phyloP scores from a whole-genome alignment of 2,113 vertebrate genomes.

The Dasyurus viverrinus region DNA sequence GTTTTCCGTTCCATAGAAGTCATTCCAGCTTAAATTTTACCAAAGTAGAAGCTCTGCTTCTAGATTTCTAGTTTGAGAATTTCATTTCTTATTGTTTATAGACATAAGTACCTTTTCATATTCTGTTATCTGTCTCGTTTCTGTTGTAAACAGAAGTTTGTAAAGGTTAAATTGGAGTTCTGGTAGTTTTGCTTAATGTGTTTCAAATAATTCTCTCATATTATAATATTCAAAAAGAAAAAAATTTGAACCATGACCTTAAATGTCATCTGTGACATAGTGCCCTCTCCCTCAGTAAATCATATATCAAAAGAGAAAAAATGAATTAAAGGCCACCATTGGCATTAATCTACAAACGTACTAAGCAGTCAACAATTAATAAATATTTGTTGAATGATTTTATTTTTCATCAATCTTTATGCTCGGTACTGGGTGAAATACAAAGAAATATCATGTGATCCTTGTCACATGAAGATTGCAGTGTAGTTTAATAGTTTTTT shows the following conservation, averaged over 20 bases:
- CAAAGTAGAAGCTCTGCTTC: neutral
- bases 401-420: neutral
- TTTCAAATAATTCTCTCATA: neutral
- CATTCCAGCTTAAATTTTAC: neutral
- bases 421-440: too few species aligned
- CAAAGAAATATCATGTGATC: neutral
- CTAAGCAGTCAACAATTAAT: neutral
- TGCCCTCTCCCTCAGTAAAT: neutral
- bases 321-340: neutral
- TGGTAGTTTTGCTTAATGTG: too few species aligned
- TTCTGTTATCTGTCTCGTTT: neutral
- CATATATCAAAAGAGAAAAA: neutral
- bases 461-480: neutral
- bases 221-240: neutral
- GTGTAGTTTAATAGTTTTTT: neutral
- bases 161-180: neutral
- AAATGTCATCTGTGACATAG: neutral
- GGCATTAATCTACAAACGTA: rapidly evolving
- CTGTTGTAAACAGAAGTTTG: too few species aligned
- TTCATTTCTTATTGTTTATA: neutral
- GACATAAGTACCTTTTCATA: neutral
- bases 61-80: too few species aligned
- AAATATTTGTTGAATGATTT: neutral
- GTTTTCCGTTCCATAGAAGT: rapidly evolving
- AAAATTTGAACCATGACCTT: neutral